Evolutionary conservation across 35 echinoderm and acorn worm genomes (phyloP), one percentile per base, ranked within the genome.

Genomic region (Strongylocentrotus purpuratus): DNA sequence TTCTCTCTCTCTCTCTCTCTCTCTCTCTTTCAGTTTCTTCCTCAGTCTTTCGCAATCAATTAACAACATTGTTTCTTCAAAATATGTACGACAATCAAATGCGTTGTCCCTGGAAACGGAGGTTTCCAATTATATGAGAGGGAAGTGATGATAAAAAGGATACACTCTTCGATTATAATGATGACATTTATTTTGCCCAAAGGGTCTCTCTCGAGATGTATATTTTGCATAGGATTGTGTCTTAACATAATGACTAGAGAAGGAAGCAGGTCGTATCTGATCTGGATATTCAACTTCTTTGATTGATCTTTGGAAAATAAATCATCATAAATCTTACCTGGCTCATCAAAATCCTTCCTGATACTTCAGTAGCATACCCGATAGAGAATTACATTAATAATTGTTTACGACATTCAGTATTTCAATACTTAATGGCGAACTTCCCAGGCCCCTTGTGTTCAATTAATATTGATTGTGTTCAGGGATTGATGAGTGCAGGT

Each of bases 71-170:
- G 60, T 65, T 65, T 65, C 60, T 25, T 20, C 60, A 65, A 65
- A 65, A 25, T 65, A 20, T 70, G 15, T 5, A 88, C 28, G 32
- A 11, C 87, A 88, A 18, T 88, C 45, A 88, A 33, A 88, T 33
- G 87, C 87, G 87, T 88, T 88, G 87, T 46, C 87, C 9, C 13
- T 88, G 87, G 87, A 88, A 88, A 88, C 87, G 87, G 87, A 88
- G 32, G 45, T 31, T 88, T 88, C 87, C 33, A 35, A 88, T 88
- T 22, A 88, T 46, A 28, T 20, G 0, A 33, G 45, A 20, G 87
- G 87, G 87, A 88, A 88, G 45, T 88, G 61, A 70, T 70, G 61
- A 22, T 70, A 5, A 70, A 70, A 22, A 31, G 45, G 33, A 15
- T 88, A 33, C 10, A 17, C 45, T 88, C 4, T 88, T 88, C 86